Base-by-base conservation (phyloP, 1,140 invertebrate species). In the Trichonephila clavipes region DNA sequence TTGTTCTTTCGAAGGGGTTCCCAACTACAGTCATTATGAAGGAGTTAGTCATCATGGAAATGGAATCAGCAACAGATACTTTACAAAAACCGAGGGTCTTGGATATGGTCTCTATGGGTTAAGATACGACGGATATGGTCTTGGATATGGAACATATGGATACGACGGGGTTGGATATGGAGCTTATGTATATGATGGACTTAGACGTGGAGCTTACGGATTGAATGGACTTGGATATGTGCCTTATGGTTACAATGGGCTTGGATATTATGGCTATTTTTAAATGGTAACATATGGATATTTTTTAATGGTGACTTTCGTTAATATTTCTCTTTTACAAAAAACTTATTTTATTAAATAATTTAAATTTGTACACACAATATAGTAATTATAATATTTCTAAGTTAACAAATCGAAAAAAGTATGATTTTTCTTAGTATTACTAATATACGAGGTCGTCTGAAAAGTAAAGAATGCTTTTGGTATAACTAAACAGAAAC, bases 11-110 rank as follows among this genome's bases (percentile, higher is more conserved):
- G 69, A 90, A 28, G 88, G 81, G 3, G 61, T 90, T 61, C 69
- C 40, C 88, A 77, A 69, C 51, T 18, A 69, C 64, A 51, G 28
- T 19, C 51, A 51, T 51, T 51, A 51, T 51, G 10, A 12, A 51
- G 51, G 51, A 51, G 10, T 51, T 51, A 51, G 51, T 51, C 51
- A 77, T 1, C 88, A 90, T 59, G 88, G 88, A 24, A n/a, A 90
- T 28, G 88, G 88, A 24, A 44, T 90, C 19, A 77, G 88, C n/a
- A 90, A 5, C 66, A 51, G 88, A 58, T 90, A 24, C 61, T 77
- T 90, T 51, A 59, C 14, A 28, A 90, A 90, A 28, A 21, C 88
- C 5, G 66, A 59, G n/a, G 88, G 88, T 28, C 44, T 16, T 59
- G 40, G 28, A 0, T 34, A 59, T 59, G 44, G 58, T 69, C 61